These are phyloP conservation scores for Hemaris fuciformis DNA, from an alignment of 2,888 invertebrate genomes.

Conservation along the genomic window DNA sequence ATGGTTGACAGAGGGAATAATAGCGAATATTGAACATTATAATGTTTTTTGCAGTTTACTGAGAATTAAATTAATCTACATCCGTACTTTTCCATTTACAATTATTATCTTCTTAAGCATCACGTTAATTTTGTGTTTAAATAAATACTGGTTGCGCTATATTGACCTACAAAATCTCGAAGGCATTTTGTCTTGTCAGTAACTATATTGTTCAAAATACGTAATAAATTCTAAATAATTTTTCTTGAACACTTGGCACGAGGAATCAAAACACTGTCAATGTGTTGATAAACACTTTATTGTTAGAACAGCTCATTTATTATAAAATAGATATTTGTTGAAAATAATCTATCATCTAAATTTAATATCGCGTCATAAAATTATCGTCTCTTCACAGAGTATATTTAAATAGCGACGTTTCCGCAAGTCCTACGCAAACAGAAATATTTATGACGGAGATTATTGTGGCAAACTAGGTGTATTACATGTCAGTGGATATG, in stretches of 20 bases:
- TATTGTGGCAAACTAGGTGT: slow-evolving; percentile 23
- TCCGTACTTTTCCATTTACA: neutral
- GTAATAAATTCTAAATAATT: neutral
- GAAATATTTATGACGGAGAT: slow-evolving; percentile 25
- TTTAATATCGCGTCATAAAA: neutral
- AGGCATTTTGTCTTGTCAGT: neutral
- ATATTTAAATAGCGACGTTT: slow-evolving; percentile 27
- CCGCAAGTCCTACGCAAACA: slow-evolving; percentile 30
- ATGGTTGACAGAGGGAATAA: neutral
- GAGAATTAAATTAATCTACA: neutral
- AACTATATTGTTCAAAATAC: neutral
- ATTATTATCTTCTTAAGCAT: no score
- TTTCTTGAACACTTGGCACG: neutral
- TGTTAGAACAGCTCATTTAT: neutral
- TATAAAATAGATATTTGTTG: neutral
- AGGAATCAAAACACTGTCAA: neutral
- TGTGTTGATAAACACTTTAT: neutral
- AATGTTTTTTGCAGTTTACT: neutral
- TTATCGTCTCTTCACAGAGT: neutral
- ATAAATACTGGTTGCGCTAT: no score
- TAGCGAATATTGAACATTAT: neutral
- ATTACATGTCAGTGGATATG: slow-evolving; percentile 33
- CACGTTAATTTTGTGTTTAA: no score
- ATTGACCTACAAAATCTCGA: no score
- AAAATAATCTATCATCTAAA: neutral